phyloP scores from a whole-genome alignment of 1,140 invertebrate species.

The Heliconius hewitsoni region DNA sequence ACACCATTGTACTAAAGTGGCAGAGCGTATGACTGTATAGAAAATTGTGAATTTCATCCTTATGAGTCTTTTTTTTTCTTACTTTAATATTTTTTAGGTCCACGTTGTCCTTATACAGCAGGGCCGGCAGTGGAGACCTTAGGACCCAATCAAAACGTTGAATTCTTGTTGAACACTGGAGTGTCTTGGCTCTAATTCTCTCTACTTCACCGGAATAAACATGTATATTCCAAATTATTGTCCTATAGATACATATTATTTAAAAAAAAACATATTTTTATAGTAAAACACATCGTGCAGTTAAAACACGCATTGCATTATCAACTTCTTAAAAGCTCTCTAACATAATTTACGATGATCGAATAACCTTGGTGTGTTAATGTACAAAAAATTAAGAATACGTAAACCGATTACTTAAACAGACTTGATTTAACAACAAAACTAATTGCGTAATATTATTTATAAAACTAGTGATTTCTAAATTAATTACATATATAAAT shows the following conservation, averaged over 20 bases:
- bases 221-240: background rate
- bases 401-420: constrained; percentile 1
- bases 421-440: constrained; percentile 19
- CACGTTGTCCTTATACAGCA: no score
- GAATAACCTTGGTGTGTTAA: constrained; percentile 19
- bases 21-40: no score
- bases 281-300: background rate
- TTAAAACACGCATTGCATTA: background rate
- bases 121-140: no score
- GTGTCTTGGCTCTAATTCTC: no score
- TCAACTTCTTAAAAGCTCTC: background rate
- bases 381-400: constrained; percentile 26
- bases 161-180: no score
- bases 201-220: no score
- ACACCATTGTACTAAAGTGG: no score
- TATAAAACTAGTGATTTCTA: background rate
- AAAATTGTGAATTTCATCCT: no score
- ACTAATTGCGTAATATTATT: constrained; percentile 3
- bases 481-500: background rate
- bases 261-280: background rate
- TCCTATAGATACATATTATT: background rate
- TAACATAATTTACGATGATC: constrained; percentile 20
- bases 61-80: no score
- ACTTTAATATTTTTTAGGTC: no score
- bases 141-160: no score